Conservation (phyloP, 2,888 invertebrate species). For the Epinotia bilunana region DNA sequence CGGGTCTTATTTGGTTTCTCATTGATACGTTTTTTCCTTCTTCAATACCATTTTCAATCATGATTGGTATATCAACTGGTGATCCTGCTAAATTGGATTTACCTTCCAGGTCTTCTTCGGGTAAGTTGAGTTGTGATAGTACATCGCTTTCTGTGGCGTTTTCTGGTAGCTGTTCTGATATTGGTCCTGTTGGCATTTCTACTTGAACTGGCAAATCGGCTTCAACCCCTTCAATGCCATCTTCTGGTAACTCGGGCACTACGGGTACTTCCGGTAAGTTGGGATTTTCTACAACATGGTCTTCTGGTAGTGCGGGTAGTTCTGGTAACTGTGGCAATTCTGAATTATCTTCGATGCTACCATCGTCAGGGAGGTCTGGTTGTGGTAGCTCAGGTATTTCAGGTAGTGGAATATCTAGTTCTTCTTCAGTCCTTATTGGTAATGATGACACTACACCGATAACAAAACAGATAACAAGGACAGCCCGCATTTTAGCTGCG, state of each 20-base stretch:
- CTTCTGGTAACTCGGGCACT: not conserved
- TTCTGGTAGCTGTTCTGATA: not conserved
- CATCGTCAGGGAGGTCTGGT: constrained; percentile 25
- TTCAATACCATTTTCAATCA: constrained; percentile 33
- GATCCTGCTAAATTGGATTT: not conserved
- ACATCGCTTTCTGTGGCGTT: not conserved
- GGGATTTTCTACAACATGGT: not conserved
- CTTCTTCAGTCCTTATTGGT: constrained; percentile 50
- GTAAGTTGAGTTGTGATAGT: not conserved
- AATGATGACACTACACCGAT: constrained; percentile 49
- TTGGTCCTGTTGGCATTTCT: not conserved
- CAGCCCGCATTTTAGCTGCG: constrained; percentile 24
- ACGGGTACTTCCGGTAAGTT: not conserved
- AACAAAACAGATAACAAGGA: constrained; percentile 49
- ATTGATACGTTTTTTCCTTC: constrained; percentile 14
- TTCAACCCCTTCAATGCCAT: not conserved
- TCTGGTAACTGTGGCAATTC: constrained; percentile 1
- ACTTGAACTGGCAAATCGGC: not conserved
- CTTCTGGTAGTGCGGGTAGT: not conserved
- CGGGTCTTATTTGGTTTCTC: constrained; percentile 61
- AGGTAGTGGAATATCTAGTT: not conserved
- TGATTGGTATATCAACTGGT: constrained; percentile 27
- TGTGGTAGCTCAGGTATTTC: constrained; percentile 5
- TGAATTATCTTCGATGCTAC: not conserved
- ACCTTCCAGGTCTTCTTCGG: not conserved